Percentiles rank a stretch among this genome's conserved stretches.
Evolutionary conservation across 2,113 vertebrate species (phyloP).

Genomic region (Argyrosomus japonicus): DNA sequence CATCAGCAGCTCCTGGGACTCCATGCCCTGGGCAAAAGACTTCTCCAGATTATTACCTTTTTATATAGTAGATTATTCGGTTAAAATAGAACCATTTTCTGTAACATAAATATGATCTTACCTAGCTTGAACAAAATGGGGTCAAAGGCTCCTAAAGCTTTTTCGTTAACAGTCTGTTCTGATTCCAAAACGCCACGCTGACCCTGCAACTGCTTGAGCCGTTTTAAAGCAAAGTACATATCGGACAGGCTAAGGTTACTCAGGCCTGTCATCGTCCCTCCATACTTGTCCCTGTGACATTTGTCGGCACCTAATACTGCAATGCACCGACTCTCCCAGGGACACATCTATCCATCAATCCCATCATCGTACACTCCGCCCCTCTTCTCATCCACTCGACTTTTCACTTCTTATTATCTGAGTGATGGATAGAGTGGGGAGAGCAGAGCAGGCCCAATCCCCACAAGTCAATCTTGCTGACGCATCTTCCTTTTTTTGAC

Average conservation of each 20-base stretch:
- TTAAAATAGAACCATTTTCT: neutral
- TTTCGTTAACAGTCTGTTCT: too few species aligned
- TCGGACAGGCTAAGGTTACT: slow-evolving; percentile 39
- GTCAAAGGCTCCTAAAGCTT: slow-evolving; percentile 12
- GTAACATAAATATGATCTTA: neutral
- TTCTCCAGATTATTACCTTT: neutral
- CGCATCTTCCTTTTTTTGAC: slow-evolving; percentile 54
- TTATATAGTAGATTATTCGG: neutral
- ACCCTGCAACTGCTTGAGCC: slow-evolving; percentile 25
- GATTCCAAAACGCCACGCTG: slow-evolving; percentile 18
- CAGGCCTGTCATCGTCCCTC: slow-evolving; percentile 28
- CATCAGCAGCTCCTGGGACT: slow-evolving; percentile 5
- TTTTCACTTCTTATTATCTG: slow-evolving; percentile 78
- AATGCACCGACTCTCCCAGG: slow-evolving; percentile 53
- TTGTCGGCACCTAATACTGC: slow-evolving; percentile 52
- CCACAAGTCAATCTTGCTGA: slow-evolving; percentile 74
- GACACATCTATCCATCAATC: slow-evolving; percentile 73
- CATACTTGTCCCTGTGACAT: slow-evolving; percentile 43
- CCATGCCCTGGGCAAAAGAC: neutral
- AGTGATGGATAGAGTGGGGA: slow-evolving; percentile 74
- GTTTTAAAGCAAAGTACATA: slow-evolving; percentile 39
- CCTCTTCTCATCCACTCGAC: slow-evolving; percentile 60
- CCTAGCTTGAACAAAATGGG: neutral
- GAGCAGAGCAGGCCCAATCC: slow-evolving; percentile 65
- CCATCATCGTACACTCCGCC: slow-evolving; percentile 64